A percentile compares a stretch with the other conserved stretches of the same genome.
phyloP scores from a whole-genome alignment of 2,888 invertebrate genomes.

The Cordilura impudica region DNA sequence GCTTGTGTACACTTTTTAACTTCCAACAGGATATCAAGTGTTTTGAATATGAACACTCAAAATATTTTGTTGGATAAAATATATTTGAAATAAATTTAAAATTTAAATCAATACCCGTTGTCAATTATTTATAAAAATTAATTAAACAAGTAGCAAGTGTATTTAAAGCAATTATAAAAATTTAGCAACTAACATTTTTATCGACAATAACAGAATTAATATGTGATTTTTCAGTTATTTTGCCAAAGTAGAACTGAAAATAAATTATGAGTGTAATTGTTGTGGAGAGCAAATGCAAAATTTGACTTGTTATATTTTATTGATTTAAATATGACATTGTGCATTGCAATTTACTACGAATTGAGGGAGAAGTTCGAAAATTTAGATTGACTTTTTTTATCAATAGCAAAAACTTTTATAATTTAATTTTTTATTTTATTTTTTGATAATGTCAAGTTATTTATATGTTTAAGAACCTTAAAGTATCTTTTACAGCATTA shows the following conservation, averaged over 20 bases:
- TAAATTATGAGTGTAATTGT: too few relatives aligned
- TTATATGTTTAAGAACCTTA: too few relatives aligned
- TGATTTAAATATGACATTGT: not conserved
- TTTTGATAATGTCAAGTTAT: too few relatives aligned
- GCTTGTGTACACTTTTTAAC: not conserved
- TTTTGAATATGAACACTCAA: conserved; percentile 7
- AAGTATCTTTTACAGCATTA: too few relatives aligned
- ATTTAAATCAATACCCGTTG: too few relatives aligned
- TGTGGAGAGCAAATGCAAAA: not conserved
- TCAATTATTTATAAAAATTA: too few relatives aligned
- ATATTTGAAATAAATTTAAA: not conserved
- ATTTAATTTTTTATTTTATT: conserved; percentile 4
- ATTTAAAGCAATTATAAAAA: too few relatives aligned
- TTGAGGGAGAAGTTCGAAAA: not conserved
- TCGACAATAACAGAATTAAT: too few relatives aligned
- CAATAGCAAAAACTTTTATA: conserved; percentile 18
- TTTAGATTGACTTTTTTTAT: conserved; percentile 15
- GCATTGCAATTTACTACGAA: not conserved
- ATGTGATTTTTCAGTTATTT: too few relatives aligned
- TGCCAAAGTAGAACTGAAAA: not conserved
- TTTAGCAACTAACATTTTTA: too few relatives aligned
- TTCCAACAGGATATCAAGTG: conserved; percentile 25
- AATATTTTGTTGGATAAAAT: not conserved
- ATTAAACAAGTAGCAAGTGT: too few relatives aligned
- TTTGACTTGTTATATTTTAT: not conserved